Base-by-base conservation (phyloP, 2,888 invertebrate genomes). In the Flexamia atlantica region DNA sequence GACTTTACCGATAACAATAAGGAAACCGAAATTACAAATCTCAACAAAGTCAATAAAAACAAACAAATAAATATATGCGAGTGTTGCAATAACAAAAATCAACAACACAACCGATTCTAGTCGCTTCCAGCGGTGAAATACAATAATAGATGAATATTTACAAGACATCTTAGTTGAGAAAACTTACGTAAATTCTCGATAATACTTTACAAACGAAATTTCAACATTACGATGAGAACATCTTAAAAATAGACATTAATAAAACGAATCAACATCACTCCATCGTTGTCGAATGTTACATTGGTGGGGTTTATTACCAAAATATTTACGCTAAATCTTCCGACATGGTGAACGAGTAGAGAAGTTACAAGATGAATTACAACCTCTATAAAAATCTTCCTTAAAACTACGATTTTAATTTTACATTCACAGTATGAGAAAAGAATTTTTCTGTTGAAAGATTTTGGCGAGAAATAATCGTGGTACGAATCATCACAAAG, bases 21-120 rank as follows among this genome's bases (percentile, higher is more conserved):
- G 30, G 28, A 68, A 68, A 70, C 40, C 40, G 20, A 70, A 70
- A 23, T 36, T 20, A 40, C 40, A 70, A 70, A 40, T 36, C 23
- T 76, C 40, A 76, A 76, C 76, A 76, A 76, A 76, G 46, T 50
- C 28, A 40, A 76, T 42, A 46, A 76, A 76, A 76, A 76, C 76
- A 76, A 76, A 76, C 76, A 76, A 76, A 76, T 76, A 76, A 76
- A 76, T 76, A 76, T 76, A 76, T 76, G 28, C 32, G 30, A 76
- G 76, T 76, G 76, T 46, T 76, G 76, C 42, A 76, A 76, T 76
- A 76, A 76, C 76, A 76, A 76, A 76, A 76, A 76, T 25, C 76
- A 76, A 76, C 76, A 76, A 76, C 76, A 76, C 76, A 76, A 76
- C 5, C 76, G 28, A 40, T 42, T 32, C 36, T 7, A 72, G 7